Conservation (phyloP, 2,113 vertebrate species). For the Leiothrix lutea region DNA sequence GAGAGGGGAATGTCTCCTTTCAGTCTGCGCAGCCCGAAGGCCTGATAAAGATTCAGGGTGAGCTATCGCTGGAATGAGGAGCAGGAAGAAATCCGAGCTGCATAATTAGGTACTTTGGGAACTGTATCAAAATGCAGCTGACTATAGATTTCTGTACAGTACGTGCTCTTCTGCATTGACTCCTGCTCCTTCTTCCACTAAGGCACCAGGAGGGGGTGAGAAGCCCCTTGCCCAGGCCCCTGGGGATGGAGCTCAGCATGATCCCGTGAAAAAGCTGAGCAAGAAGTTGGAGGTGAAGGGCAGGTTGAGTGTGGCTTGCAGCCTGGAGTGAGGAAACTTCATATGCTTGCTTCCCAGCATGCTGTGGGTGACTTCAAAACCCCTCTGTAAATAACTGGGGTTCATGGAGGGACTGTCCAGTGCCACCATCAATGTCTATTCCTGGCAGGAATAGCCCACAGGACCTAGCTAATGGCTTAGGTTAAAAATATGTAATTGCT, state of each 20-base stretch:
- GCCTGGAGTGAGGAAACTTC: neutral
- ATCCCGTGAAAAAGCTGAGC: neutral
- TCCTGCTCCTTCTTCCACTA: neutral
- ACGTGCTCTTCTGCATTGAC: slow-evolving; percentile 15
- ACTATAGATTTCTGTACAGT: neutral
- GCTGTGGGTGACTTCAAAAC: neutral
- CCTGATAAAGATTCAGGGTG: slow-evolving; percentile 61
- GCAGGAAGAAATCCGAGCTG: slow-evolving; percentile 42
- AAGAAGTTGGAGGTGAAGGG: neutral
- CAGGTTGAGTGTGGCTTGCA: neutral
- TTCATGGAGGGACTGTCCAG: neutral
- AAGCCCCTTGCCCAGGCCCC: neutral
- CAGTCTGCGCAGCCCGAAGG: neutral
- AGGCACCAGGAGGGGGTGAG: neutral
- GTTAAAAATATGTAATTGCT: neutral
- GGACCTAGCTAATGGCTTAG: neutral
- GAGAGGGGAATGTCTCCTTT: slow-evolving; percentile 8
- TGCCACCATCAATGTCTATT: neutral
- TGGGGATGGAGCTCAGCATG: neutral
- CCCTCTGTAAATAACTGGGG: neutral
- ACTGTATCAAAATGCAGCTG: slow-evolving; percentile 63
- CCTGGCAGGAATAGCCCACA: neutral
- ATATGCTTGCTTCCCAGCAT: neutral
- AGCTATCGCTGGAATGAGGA: slow-evolving; percentile 41
- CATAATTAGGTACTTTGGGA: slow-evolving; percentile 63